phyloP scores from a whole-genome alignment of 1,140 invertebrate genomes.

The Drosophila leontia region DNA sequence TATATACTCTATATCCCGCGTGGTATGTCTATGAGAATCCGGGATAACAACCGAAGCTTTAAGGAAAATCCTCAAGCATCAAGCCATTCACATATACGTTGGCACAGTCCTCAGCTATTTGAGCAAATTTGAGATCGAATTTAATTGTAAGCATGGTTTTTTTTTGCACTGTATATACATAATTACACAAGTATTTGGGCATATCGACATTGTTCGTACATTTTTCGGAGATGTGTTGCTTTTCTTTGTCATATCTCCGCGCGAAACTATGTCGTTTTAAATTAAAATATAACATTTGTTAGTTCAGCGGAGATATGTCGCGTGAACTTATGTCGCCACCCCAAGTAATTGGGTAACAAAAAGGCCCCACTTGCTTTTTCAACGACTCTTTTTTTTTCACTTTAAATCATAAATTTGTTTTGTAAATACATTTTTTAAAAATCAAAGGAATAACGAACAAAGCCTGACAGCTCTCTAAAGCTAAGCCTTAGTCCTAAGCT shows the following conservation, averaged over 20 bases:
- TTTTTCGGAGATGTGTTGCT: no score
- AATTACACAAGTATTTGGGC: background rate
- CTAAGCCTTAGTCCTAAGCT: background rate
- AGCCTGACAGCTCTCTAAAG: background rate
- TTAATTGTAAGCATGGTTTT: background rate
- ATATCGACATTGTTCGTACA: no score
- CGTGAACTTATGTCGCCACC: no score
- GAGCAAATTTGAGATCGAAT: conserved; percentile 9
- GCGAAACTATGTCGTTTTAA: no score
- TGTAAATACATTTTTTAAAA: background rate
- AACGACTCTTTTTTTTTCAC: background rate
- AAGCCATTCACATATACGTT: background rate
- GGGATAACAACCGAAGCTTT: background rate
- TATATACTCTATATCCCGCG: background rate
- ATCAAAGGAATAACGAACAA: background rate
- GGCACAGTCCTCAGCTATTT: background rate
- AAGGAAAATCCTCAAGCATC: background rate
- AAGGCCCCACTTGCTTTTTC: background rate
- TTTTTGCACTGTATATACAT: background rate
- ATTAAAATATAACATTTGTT: no score
- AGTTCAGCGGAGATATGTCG: no score
- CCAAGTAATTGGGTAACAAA: no score
- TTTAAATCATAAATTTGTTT: background rate
- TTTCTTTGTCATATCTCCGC: no score
- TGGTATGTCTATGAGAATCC: background rate